Evolutionary conservation across 2,888 invertebrate genomes (phyloP).

Genomic region (Sphaeridia pumilis): DNA sequence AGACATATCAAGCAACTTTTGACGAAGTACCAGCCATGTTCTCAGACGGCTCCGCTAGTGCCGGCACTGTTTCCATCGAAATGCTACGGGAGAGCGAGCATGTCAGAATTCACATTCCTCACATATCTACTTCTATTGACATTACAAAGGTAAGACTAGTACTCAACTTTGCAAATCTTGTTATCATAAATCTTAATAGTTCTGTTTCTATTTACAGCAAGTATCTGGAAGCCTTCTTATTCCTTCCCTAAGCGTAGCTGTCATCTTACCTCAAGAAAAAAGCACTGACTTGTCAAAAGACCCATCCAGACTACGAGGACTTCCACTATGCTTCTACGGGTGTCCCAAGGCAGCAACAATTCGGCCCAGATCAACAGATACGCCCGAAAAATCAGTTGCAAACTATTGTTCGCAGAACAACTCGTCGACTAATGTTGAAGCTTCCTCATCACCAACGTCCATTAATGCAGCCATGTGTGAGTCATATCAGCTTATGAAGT

Average conservation of each 20-base stretch:
- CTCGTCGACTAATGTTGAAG: background rate
- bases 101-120: conserved; percentile 34
- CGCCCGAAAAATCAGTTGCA: conserved; percentile 4
- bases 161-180: too few relatives aligned
- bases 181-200: too few relatives aligned
- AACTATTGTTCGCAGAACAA: conserved; percentile 6
- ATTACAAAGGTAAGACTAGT: conserved; percentile 35
- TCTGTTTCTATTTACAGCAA: conserved; percentile 15
- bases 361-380: conserved; percentile 16
- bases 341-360: conserved; percentile 33
- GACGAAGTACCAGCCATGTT: conserved; percentile 36
- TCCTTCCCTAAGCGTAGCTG: conserved; percentile 32
- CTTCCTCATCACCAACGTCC: background rate
- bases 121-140: conserved; percentile 29
- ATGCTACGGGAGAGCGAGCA: conserved; percentile 33
- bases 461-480: conserved; percentile 32
- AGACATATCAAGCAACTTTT: conserved; percentile 35
- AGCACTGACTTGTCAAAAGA: conserved; percentile 23
- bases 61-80: conserved; percentile 35
- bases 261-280: conserved; percentile 30
- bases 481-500: conserved; percentile 28
- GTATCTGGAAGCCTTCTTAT: conserved; percentile 32
- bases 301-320: conserved; percentile 26
- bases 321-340: conserved; percentile 34
- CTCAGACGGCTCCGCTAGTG: conserved; percentile 32